These are phyloP conservation scores for Drosophila nr. medialis DNA, from an alignment of 2,888 invertebrate species.

Conservation along the genomic window DNA sequence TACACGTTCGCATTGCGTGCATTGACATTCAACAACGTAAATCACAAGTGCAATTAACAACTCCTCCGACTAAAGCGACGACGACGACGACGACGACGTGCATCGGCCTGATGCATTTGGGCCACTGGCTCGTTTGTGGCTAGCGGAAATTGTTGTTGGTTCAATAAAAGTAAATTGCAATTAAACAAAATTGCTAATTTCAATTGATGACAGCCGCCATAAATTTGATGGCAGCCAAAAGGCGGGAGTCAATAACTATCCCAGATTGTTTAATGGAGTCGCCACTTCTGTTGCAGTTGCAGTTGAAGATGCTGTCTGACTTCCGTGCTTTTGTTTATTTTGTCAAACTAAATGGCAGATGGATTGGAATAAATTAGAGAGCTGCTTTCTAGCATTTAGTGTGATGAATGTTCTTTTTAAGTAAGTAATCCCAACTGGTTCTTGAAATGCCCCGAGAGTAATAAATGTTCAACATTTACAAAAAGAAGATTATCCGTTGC, in stretches of 20 bases:
- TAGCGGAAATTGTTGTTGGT: slow-evolving; percentile 77
- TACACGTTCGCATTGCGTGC: slow-evolving; percentile 66
- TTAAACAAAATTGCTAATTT: slow-evolving; percentile 79
- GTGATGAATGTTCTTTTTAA: slow-evolving; percentile 1
- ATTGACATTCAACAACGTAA: slow-evolving; percentile 78
- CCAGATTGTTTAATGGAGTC: slow-evolving; percentile 23
- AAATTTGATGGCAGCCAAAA: slow-evolving; percentile 54
- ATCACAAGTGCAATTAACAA: slow-evolving; percentile 79
- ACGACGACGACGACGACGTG: slow-evolving; percentile 31
- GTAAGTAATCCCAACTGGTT: slow-evolving; percentile 1
- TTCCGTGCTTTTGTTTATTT: slow-evolving; percentile 8
- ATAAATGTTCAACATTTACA: background rate
- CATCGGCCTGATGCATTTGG: slow-evolving; percentile 40
- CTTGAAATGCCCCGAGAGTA: background rate
- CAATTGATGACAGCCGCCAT: slow-evolving; percentile 76
- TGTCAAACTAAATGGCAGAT: slow-evolving; percentile 14
- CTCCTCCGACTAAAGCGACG: slow-evolving; percentile 55
- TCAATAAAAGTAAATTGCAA: slow-evolving; percentile 81
- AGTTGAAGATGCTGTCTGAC: background rate
- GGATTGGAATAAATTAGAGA: slow-evolving; percentile 25
- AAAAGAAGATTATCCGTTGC: background rate
- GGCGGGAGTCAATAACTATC: slow-evolving; percentile 28
- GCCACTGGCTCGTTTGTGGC: slow-evolving; percentile 19
- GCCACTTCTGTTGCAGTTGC: slow-evolving; percentile 22
- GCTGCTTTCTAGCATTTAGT: slow-evolving; percentile 19